phyloP scores from a whole-genome alignment of 1,140 invertebrate species.

The Lepidostoma basale region DNA sequence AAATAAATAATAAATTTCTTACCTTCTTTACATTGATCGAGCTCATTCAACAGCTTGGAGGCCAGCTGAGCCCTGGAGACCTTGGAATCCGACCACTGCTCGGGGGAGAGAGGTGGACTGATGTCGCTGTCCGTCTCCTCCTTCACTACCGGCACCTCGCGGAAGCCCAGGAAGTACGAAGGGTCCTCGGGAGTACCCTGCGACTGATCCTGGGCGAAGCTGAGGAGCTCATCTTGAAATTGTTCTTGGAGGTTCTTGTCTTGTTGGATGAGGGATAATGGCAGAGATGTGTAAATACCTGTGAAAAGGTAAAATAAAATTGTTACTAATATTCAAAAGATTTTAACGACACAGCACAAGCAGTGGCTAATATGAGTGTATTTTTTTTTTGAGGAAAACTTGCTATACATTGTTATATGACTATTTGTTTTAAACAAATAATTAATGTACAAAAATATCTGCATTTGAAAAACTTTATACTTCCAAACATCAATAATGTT shows the following conservation, averaged over 20 bases:
- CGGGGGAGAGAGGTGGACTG: conserved; percentile 33
- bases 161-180: neutral
- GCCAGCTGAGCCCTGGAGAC: conserved; percentile 55
- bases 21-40: conserved; percentile 61
- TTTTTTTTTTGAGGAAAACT: too few relatives aligned
- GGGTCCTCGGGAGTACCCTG: neutral
- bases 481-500: too few relatives aligned
- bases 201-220: neutral
- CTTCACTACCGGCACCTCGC: neutral
- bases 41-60: conserved; percentile 57
- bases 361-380: too few relatives aligned
- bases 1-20: too few relatives aligned
- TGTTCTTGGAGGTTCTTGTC: conserved; percentile 17
- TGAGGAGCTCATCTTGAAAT: conserved; percentile 7
- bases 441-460: too few relatives aligned
- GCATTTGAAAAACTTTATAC: too few relatives aligned
- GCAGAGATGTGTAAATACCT: conserved; percentile 40
- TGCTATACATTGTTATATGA: too few relatives aligned
- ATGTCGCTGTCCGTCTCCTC: conserved; percentile 18
- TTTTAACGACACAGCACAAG: too few relatives aligned
- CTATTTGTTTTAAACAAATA: too few relatives aligned
- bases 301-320: conserved; percentile 14
- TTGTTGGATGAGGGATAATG: conserved; percentile 42
- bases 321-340: too few relatives aligned
- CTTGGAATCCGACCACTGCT: conserved; percentile 45